Evolutionary conservation across 2,888 invertebrate species (phyloP).

Genomic region (Cheilosia grossa): DNA sequence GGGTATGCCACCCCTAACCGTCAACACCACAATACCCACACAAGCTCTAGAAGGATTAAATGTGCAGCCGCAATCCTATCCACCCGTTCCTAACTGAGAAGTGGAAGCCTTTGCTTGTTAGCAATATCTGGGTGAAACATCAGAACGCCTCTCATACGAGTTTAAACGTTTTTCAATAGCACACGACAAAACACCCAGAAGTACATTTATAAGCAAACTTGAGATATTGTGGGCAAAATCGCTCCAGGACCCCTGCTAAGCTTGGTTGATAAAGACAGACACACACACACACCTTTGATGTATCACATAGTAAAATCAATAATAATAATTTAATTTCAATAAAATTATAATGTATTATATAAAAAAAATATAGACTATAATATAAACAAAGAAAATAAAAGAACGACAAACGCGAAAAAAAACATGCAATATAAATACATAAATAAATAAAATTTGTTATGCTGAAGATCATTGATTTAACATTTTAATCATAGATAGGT

Average conservation of each 20-base stretch:
- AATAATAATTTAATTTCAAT: conserved; percentile 46
- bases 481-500: neutral
- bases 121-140: conserved; percentile 22
- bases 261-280: conserved; percentile 32
- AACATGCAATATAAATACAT: conserved; percentile 66
- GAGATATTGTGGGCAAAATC: conserved; percentile 27
- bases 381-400: conserved; percentile 35
- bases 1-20: conserved; percentile 92
- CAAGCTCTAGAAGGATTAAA: conserved; percentile 67
- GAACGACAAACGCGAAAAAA: conserved; percentile 19
- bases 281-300: conserved; percentile 37
- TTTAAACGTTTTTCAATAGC: conserved; percentile 39
- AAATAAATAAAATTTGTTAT: conserved; percentile 71
- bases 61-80: conserved; percentile 50
- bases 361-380: conserved; percentile 50
- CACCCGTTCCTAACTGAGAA: conserved; percentile 58
- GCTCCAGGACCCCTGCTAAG: conserved; percentile 28
- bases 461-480: conserved; percentile 25
- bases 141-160: conserved; percentile 46
- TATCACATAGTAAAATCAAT: conserved; percentile 53
- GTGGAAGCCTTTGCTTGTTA: conserved; percentile 20
- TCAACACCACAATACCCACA: conserved; percentile 85
- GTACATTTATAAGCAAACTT: conserved; percentile 26
- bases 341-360: conserved; percentile 63
- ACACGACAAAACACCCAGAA: conserved; percentile 33